phyloP scores from a whole-genome alignment of 2,888 invertebrate genomes.

The Bedellia somnulentella region DNA sequence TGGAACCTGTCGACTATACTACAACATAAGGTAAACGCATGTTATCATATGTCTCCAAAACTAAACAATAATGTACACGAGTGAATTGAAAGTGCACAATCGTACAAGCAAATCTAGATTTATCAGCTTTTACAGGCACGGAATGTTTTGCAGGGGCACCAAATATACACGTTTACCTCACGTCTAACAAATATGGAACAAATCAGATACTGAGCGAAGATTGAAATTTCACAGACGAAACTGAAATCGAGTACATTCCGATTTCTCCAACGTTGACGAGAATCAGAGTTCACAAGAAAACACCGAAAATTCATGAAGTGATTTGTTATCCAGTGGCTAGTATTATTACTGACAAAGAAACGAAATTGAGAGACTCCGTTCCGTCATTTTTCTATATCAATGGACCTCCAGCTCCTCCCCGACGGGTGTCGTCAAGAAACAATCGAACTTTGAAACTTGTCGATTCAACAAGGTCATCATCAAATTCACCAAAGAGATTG shows the following conservation, averaged over 20 bases:
- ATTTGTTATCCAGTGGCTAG: constrained; percentile 63
- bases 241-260: constrained; percentile 80
- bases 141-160: constrained; percentile 30
- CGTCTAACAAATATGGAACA: constrained; percentile 26
- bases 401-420: constrained; percentile 67
- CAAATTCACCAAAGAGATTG: constrained; percentile 27
- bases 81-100: no score
- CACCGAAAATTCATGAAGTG: constrained; percentile 53
- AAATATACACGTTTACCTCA: constrained; percentile 37
- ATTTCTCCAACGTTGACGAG: constrained; percentile 79
- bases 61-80: constrained; percentile 44
- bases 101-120: no score
- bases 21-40: constrained; percentile 22
- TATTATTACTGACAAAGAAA: constrained; percentile 23
- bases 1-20: constrained; percentile 28
- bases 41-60: constrained; percentile 44
- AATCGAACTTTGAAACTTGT: constrained; percentile 70
- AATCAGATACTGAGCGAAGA: constrained; percentile 23
- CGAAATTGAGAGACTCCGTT: constrained; percentile 61
- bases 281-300: constrained; percentile 74
- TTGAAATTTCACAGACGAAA: constrained; percentile 69
- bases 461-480: constrained; percentile 48
- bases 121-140: constrained; percentile 31
- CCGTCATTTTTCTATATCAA: constrained; percentile 56
- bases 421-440: constrained; percentile 73